phyloP scores from a whole-genome alignment of 2,888 invertebrate species.

The Synergus laeviventris region DNA sequence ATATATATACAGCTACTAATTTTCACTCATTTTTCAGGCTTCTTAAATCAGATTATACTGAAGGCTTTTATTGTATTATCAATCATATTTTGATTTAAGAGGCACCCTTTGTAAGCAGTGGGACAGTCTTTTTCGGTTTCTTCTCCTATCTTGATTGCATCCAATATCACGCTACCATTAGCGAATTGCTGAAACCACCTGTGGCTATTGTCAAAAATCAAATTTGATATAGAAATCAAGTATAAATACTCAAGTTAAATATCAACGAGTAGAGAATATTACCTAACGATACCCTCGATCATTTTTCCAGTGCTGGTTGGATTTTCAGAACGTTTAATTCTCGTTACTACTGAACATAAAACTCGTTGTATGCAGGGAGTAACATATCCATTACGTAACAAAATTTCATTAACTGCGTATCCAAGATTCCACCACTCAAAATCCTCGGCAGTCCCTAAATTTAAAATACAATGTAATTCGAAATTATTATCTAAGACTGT shows the following conservation, averaged over 20 bases:
- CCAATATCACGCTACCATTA: constrained; percentile 77
- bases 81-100: constrained; percentile 61
- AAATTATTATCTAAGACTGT: background rate
- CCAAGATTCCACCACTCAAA: constrained; percentile 60
- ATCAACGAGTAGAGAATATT: background rate
- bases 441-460: constrained; percentile 61
- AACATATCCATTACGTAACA: constrained; percentile 69
- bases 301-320: constrained; percentile 73
- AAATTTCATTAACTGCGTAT: constrained; percentile 67
- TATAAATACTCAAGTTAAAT: too few species aligned
- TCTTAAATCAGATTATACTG: constrained; percentile 42
- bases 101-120: constrained; percentile 74
- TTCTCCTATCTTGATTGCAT: constrained; percentile 76
- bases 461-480: background rate
- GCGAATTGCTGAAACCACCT: constrained; percentile 75
- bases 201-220: constrained; percentile 71
- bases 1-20: too few species aligned
- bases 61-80: constrained; percentile 60
- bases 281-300: constrained; percentile 68
- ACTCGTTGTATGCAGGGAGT: constrained; percentile 72
- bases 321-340: constrained; percentile 60
- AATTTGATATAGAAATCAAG: background rate
- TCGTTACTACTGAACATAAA: constrained; percentile 69
- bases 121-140: constrained; percentile 74
- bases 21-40: background rate